Evolutionary conservation across 2,888 invertebrate species (phyloP).

Genomic region (Ctenicera cuprea): DNA sequence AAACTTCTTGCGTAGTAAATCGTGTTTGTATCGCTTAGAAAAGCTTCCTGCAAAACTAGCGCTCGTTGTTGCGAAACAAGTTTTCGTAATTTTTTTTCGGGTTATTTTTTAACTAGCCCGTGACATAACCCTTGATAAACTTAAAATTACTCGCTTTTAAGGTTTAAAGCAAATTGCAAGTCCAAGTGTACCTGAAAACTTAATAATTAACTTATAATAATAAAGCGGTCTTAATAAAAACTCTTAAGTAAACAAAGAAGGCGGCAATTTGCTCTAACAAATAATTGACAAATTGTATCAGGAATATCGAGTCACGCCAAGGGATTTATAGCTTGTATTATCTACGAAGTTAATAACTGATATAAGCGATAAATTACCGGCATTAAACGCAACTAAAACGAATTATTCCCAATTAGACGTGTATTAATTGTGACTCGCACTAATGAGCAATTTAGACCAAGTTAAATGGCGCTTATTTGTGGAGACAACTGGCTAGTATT

Average conservation of each 20-base stretch:
- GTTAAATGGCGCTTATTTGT: conserved; percentile 25
- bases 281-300: conserved; percentile 59
- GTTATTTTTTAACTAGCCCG: too few species aligned
- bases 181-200: too few species aligned
- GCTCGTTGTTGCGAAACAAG: too few species aligned
- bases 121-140: too few species aligned
- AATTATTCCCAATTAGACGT: conserved; percentile 51
- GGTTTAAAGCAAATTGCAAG: too few species aligned
- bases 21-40: too few species aligned
- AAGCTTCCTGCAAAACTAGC: too few species aligned
- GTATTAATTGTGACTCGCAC: conserved; percentile 46
- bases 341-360: conserved; percentile 50
- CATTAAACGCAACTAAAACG: conserved; percentile 43
- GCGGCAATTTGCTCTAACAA: conserved; percentile 52
- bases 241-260: conserved; percentile 7
- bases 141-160: too few species aligned
- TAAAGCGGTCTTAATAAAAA: background rate
- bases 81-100: too few species aligned
- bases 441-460: conserved; percentile 45
- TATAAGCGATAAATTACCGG: conserved; percentile 51
- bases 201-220: too few species aligned
- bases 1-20: too few species aligned
- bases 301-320: conserved; percentile 56
- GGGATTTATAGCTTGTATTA: conserved; percentile 55
- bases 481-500: conserved; percentile 29